A percentile compares a stretch with the other conserved stretches of the same genome.
These are phyloP conservation scores for Protomyctophum bolini DNA, from an alignment of 2,113 vertebrate genomes.

Conservation along the genomic window DNA sequence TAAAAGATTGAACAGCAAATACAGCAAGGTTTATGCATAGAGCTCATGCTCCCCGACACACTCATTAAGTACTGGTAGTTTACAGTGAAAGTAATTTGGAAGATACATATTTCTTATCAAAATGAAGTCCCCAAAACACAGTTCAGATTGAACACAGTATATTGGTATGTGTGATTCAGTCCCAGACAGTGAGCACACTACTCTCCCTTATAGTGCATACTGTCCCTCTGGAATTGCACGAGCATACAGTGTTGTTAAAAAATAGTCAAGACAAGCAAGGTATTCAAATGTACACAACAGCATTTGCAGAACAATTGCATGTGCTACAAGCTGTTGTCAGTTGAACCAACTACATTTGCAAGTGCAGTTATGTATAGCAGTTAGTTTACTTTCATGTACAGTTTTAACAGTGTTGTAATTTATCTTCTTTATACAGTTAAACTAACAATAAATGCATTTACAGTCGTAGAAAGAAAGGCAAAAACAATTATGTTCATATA, in stretches of 20 bases:
- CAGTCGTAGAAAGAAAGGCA: slow-evolving; percentile 57
- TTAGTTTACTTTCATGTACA: slow-evolving; percentile 6
- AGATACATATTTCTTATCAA: slow-evolving; percentile 17
- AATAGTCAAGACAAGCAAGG: not conserved
- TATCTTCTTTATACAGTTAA: slow-evolving; percentile 44
- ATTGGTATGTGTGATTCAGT: slow-evolving; percentile 35
- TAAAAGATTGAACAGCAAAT: slow-evolving; percentile 31
- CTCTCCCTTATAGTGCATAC: slow-evolving; percentile 13
- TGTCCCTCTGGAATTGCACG: slow-evolving; percentile 56
- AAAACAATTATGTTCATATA: slow-evolving; percentile 58
- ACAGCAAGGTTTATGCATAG: slow-evolving; percentile 32
- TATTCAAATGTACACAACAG: slow-evolving; percentile 22
- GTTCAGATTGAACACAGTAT: slow-evolving; percentile 33
- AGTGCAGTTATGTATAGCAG: slow-evolving; percentile 26
- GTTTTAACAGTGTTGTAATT: slow-evolving; percentile 21
- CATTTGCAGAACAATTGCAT: slow-evolving; percentile 48
- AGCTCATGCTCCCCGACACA: slow-evolving; percentile 17
- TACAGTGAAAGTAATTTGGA: slow-evolving; percentile 36
- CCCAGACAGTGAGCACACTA: slow-evolving; percentile 30
- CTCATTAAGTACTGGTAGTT: slow-evolving; percentile 25
- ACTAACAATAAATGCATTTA: slow-evolving; percentile 53
- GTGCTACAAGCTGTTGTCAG: slow-evolving; percentile 25
- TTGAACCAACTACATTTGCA: not conserved
- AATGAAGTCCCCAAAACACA: not conserved
- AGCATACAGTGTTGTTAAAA: slow-evolving; percentile 30